Base-by-base conservation (phyloP, 1,140 invertebrate species). In the Ditylenchus dipsaci region DNA sequence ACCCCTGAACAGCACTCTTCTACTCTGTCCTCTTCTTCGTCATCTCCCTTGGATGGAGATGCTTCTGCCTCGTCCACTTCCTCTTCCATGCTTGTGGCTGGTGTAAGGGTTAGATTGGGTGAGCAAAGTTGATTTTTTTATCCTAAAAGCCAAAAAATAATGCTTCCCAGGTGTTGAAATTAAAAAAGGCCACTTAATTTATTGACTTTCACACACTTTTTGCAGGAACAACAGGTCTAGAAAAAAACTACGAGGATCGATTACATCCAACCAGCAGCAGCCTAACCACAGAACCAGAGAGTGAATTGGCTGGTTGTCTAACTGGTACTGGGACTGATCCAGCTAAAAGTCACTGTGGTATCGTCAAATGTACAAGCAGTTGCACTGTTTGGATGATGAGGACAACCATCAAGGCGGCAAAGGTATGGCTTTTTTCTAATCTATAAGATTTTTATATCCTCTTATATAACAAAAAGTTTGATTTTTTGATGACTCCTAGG, bases 321-420 rank as follows among this genome's bases (percentile, higher is more conserved):
- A 19, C 49, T 26, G 3, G n/a, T n/a, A n/a, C n/a, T n/a, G n/a
- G n/a, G n/a, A n/a, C 49, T 19, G 49, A 53, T 53, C 49, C 49
- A 26, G 15, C 49, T 5, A 38, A 19, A 53, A 53, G 49, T 53
- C 49, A 7, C 49, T 53, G 1, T 53, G 49, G 49, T 53, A 53
- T 26, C n/a, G 49, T 21, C 49, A 53, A 17, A 53, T 53, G 49
- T 53, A 53, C 49, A 53, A 53, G 49, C 49, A 53, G 49, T 53
- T 53, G 49, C 49, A 53, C 3, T 53, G 49, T 26, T 53, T 53
- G 3, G n/a, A 19, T 3, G 49, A 26, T n/a, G n/a, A n/a, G n/a
- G n/a, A n/a, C n/a, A n/a, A n/a, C n/a, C n/a, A n/a, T n/a, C n/a
- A n/a, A 53, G 49, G 15, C 49, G 49, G 23, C 49, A 53, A 26